These are phyloP conservation scores for Phania funesta DNA, from an alignment of 2,888 invertebrate species.

Conservation along the genomic window DNA sequence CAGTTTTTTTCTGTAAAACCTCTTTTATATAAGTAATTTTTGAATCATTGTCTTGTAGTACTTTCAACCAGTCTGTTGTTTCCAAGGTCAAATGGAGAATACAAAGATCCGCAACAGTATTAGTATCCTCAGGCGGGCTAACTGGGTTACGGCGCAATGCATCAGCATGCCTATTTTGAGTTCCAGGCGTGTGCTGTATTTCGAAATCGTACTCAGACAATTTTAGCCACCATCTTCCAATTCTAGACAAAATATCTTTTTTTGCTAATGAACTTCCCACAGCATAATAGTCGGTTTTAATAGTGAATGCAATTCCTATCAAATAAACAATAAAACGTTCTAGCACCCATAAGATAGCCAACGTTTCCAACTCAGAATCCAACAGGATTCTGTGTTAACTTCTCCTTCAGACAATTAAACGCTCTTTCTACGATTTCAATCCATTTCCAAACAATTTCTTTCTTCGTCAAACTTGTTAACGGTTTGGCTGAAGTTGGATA, in stretches of 20 bases:
- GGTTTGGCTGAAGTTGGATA: slow-evolving; percentile 24
- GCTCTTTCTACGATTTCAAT: background rate
- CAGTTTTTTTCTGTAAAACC: background rate
- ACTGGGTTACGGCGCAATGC: slow-evolving; percentile 24
- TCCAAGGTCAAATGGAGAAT: slow-evolving; percentile 14
- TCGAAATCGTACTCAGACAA: background rate
- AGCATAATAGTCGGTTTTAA: slow-evolving; percentile 45
- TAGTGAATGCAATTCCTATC: slow-evolving; percentile 40
- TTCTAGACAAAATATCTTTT: background rate
- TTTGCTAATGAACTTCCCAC: slow-evolving; percentile 19
- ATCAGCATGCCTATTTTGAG: slow-evolving; percentile 26
- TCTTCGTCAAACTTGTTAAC: background rate
- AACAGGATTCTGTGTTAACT: slow-evolving; percentile 15
- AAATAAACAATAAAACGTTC: slow-evolving; percentile 43
- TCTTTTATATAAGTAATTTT: slow-evolving; percentile 2
- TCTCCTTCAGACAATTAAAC: background rate
- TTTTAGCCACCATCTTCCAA: slow-evolving; percentile 4
- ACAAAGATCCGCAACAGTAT: slow-evolving; percentile 18
- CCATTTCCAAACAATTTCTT: slow-evolving; percentile 5
- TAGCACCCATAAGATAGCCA: slow-evolving; percentile 44
- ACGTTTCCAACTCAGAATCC: slow-evolving; percentile 36
- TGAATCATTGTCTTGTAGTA: slow-evolving; percentile 1
- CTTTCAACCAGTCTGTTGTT: slow-evolving; percentile 2
- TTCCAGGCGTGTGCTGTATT: background rate
- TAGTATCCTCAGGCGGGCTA: slow-evolving; percentile 4